A percentile compares a stretch with the other conserved stretches of the same genome.
phyloP scores from a whole-genome alignment of 2,113 vertebrate genomes.

The Equus quagga region DNA sequence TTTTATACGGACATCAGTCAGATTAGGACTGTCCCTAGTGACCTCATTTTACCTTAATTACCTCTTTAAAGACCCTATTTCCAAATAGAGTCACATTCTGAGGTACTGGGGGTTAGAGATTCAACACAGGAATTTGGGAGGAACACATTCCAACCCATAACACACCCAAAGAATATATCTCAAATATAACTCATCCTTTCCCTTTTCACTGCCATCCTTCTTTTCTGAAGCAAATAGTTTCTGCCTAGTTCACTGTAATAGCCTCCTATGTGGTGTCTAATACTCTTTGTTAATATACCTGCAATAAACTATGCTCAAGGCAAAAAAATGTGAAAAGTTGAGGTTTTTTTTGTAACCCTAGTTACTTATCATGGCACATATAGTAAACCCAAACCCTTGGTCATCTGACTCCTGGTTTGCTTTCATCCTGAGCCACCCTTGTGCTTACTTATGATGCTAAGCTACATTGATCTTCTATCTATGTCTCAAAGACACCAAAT shows the following conservation, averaged over 20 bases:
- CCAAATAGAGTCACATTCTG: neutral
- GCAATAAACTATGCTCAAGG: neutral
- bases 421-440: neutral
- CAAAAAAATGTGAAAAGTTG: neutral
- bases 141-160: neutral
- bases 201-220: neutral
- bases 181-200: neutral
- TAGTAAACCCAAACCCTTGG: slow-evolving; percentile 37
- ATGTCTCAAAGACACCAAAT: neutral
- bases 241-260: neutral
- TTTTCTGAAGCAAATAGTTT: neutral
- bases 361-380: neutral
- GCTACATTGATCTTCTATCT: neutral
- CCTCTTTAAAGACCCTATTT: neutral
- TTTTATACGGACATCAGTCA: neutral
- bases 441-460: neutral
- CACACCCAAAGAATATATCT: neutral
- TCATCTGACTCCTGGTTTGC: neutral
- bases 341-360: neutral
- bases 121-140: neutral
- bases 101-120: neutral
- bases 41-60: neutral
- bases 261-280: neutral
- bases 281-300: neutral
- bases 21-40: neutral